Percentiles rank a stretch among this genome's conserved stretches.
Evolutionary conservation across 2,888 invertebrate genomes (phyloP).

Genomic region (Drosophila formosana): DNA sequence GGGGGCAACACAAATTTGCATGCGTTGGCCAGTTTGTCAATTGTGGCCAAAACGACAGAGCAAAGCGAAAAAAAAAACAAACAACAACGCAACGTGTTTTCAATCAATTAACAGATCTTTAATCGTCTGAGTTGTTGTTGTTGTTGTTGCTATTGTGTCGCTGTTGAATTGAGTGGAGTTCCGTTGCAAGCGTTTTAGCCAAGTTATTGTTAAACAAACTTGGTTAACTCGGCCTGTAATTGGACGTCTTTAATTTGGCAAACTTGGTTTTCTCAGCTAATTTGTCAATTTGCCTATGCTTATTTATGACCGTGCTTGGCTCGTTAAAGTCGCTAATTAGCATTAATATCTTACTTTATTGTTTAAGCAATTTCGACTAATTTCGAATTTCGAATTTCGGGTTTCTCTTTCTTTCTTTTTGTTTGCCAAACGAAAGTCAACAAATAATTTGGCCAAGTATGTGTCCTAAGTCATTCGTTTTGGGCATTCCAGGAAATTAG

Average conservation of each 20-base stretch:
- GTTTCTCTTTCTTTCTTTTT: conserved; percentile 24
- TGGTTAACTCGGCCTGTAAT: conserved; percentile 41
- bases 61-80: not conserved
- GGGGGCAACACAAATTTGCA: conserved; percentile 62
- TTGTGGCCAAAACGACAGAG: conserved; percentile 29
- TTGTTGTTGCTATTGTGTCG: conserved; percentile 6
- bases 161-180: conserved; percentile 25
- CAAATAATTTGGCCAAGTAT: conserved; percentile 26
- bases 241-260: conserved; percentile 36
- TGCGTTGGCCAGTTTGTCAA: conserved; percentile 49
- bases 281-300: conserved; percentile 75
- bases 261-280: conserved; percentile 59
- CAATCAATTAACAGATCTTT: conserved; percentile 70
- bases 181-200: conserved; percentile 35
- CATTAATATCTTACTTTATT: conserved; percentile 36
- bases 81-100: conserved; percentile 65
- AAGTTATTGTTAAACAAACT: conserved; percentile 19
- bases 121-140: conserved; percentile 19
- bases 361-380: conserved; percentile 40
- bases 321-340: conserved; percentile 71
- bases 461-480: conserved; percentile 62
- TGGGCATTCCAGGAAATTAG: conserved; percentile 66
- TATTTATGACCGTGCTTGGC: conserved; percentile 32
- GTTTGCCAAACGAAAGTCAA: conserved; percentile 17
- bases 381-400: conserved; percentile 10